Evolutionary conservation across 2,113 vertebrate genomes (phyloP).

Genomic region (Heteronetta atricapilla): DNA sequence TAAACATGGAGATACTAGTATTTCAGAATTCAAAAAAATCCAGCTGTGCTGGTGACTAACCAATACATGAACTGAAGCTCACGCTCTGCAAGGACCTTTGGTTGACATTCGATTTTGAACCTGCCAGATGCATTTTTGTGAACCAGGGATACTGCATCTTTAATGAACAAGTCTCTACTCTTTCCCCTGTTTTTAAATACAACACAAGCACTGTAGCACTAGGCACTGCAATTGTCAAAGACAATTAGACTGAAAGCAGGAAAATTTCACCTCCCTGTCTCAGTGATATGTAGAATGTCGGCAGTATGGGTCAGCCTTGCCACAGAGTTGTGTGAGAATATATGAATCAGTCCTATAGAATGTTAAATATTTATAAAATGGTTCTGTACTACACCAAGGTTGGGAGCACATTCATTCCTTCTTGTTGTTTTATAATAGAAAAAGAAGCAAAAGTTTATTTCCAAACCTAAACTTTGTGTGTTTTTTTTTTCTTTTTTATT

Average conservation of each 20-base stretch:
- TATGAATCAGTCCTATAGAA: constrained; percentile 86
- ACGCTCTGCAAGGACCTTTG: constrained; percentile 82
- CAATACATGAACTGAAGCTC: constrained; percentile 80
- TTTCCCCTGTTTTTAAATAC: constrained; percentile 85
- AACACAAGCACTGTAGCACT: constrained; percentile 82
- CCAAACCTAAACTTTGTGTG: constrained; percentile 58
- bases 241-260: constrained; percentile 85
- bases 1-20: constrained; percentile 72
- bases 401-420: constrained; percentile 84
- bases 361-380: constrained; percentile 85
- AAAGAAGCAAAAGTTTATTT: constrained; percentile 79
- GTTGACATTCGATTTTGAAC: constrained; percentile 87
- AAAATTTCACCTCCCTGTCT: constrained; percentile 85
- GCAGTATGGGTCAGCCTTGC: constrained; percentile 85
- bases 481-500: neutral
- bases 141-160: constrained; percentile 85
- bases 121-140: constrained; percentile 86
- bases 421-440: constrained; percentile 76
- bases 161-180: constrained; percentile 85
- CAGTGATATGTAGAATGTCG: constrained; percentile 84
- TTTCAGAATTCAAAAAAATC: constrained; percentile 72
- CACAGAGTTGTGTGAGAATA: constrained; percentile 83
- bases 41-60: constrained; percentile 79
- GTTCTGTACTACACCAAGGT: constrained; percentile 82
- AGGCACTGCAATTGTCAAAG: constrained; percentile 85